A percentile compares a stretch with the other conserved stretches of the same genome.
Conservation (phyloP, 2,113 vertebrate species). For the Telmatochromis brichardi region DNA sequence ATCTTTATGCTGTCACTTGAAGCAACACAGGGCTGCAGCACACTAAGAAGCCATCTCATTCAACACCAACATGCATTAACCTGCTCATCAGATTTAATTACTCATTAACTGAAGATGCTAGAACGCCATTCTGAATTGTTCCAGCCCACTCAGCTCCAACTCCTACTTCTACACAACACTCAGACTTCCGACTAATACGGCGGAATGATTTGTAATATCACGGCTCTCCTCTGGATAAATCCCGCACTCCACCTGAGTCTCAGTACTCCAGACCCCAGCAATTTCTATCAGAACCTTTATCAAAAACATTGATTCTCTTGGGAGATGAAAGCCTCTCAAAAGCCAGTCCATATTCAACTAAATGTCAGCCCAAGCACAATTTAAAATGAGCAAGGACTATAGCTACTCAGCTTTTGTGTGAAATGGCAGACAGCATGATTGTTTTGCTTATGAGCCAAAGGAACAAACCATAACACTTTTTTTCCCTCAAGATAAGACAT, state of each 20-base stretch:
- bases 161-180: background rate
- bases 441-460: background rate
- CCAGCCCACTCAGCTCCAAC: background rate
- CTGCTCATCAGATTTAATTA: background rate
- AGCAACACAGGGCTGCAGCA: background rate
- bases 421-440: background rate
- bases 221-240: background rate
- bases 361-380: background rate
- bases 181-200: background rate
- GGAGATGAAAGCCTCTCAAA: background rate
- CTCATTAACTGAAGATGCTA: background rate
- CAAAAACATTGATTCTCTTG: background rate
- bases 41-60: background rate
- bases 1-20: background rate
- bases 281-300: background rate
- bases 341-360: background rate
- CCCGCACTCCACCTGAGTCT: background rate
- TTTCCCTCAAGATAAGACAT: accelerated
- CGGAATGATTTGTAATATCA: background rate
- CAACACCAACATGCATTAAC: background rate
- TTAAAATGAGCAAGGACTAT: background rate
- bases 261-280: background rate
- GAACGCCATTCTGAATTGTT: background rate
- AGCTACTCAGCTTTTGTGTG: background rate
- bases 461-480: background rate